Evolutionary conservation across 2,113 vertebrate genomes (phyloP).

Genomic region (Cephalopholis sonnerati): DNA sequence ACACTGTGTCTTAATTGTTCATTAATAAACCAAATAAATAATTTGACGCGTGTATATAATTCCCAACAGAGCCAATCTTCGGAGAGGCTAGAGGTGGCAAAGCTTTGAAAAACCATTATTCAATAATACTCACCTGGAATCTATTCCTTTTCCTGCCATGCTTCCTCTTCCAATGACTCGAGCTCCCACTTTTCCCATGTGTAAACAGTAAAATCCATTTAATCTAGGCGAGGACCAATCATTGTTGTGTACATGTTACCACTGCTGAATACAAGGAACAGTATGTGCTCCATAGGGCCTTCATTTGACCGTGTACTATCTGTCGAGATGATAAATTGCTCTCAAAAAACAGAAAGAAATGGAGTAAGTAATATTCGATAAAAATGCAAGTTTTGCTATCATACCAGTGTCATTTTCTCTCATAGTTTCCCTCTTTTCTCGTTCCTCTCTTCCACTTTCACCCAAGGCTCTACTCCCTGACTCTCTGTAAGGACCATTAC

Average conservation of each 20-base stretch:
- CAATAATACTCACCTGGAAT: neutral
- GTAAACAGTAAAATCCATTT: conserved; percentile 24
- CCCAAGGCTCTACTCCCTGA: neutral
- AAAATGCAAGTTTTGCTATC: conserved; percentile 63
- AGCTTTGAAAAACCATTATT: conserved; percentile 5
- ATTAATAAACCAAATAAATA: neutral
- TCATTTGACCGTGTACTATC: conserved; percentile 30
- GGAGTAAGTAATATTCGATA: conserved; percentile 66
- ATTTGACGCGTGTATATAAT: neutral
- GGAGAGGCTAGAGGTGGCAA: neutral
- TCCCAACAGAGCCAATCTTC: neutral
- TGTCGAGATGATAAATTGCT: conserved; percentile 63
- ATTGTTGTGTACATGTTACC: conserved; percentile 1
- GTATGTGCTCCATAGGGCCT: conserved; percentile 14
- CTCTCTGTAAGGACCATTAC: conserved; percentile 24
- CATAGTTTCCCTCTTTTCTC: neutral
- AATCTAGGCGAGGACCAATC: neutral
- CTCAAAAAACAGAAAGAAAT: conserved; percentile 45
- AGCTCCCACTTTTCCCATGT: neutral
- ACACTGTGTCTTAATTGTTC: neutral
- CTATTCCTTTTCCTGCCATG: neutral
- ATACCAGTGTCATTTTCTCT: conserved; percentile 22
- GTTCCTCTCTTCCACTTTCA: conserved; percentile 1
- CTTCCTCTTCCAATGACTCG: neutral
- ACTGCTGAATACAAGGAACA: conserved; percentile 12